phyloP scores from a whole-genome alignment of 92 coral and sea anemone species.

The Paramuricea clavata region DNA sequence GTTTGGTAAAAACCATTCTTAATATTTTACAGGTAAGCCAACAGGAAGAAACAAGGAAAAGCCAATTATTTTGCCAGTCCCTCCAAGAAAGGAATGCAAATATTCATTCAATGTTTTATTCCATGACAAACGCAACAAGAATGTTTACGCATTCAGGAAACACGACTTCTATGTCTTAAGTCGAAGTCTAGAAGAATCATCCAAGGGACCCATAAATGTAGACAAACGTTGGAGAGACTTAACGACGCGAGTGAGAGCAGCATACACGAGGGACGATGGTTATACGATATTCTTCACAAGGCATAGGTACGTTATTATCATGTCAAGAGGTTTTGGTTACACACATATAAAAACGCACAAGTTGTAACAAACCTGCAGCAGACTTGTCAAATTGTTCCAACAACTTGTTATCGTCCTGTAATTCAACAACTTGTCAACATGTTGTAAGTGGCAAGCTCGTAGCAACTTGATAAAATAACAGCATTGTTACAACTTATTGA shows the following conservation, averaged over 20 bases:
- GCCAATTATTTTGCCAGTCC: slow-evolving; percentile 10
- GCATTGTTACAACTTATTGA: no score
- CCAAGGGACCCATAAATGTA: slow-evolving; percentile 31
- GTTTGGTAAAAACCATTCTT: neutral
- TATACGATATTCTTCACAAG: slow-evolving; percentile 51
- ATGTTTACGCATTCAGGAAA: slow-evolving; percentile 3
- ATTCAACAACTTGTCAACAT: no score
- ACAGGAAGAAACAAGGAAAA: neutral
- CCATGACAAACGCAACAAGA: slow-evolving; percentile 30
- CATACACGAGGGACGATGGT: slow-evolving; percentile 53
- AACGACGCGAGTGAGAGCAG: slow-evolving; percentile 51
- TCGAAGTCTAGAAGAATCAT: neutral
- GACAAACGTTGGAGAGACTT: slow-evolving; percentile 57
- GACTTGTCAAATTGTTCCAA: no score
- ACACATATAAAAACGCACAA: neutral
- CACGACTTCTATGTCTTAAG: neutral
- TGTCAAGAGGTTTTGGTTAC: no score
- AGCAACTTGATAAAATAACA: no score
- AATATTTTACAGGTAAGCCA: neutral
- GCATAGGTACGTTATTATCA: slow-evolving; percentile 52
- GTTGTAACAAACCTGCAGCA: no score
- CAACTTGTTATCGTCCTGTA: no score
- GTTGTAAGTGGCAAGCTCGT: no score
- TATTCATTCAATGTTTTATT: slow-evolving; percentile 8
- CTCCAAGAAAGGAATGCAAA: slow-evolving; percentile 44